These are phyloP conservation scores for human (Homo sapiens) DNA, from an alignment of 2,113 vertebrate species.

Conservation along the genomic window DNA sequence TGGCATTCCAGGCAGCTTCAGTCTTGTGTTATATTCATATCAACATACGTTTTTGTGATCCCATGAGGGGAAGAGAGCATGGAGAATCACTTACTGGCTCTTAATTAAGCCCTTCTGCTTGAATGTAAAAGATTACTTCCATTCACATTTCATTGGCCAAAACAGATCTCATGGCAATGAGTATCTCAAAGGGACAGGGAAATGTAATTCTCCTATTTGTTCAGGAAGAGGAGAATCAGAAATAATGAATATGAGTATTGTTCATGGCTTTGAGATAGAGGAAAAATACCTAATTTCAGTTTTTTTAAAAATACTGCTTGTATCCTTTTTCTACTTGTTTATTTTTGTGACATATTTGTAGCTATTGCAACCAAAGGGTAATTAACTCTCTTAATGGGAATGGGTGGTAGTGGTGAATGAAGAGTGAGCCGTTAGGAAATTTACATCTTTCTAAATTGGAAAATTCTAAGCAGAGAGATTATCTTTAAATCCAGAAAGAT, in stretches of 20 bases:
- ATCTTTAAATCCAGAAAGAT: background rate
- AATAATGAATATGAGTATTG: background rate
- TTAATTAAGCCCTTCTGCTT: background rate
- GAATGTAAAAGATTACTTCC: background rate
- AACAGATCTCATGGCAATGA: background rate
- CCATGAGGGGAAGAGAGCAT: background rate
- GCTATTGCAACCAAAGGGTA: background rate
- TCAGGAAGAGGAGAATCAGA: background rate
- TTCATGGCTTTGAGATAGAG: background rate
- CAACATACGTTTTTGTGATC: background rate
- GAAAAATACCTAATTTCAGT: background rate
- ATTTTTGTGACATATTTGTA: background rate
- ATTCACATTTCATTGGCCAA: background rate
- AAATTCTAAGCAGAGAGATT: background rate
- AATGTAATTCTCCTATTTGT: background rate
- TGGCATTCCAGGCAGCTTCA: background rate
- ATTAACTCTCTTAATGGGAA: background rate
- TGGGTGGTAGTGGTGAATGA: background rate
- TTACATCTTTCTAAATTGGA: background rate
- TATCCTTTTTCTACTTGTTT: background rate
- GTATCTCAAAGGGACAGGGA: background rate
- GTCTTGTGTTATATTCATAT: background rate
- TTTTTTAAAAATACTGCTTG: background rate
- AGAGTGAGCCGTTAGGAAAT: background rate
- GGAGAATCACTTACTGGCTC: background rate